Conservation (phyloP, 1,140 invertebrate genomes). For the Plutomurus gul region DNA sequence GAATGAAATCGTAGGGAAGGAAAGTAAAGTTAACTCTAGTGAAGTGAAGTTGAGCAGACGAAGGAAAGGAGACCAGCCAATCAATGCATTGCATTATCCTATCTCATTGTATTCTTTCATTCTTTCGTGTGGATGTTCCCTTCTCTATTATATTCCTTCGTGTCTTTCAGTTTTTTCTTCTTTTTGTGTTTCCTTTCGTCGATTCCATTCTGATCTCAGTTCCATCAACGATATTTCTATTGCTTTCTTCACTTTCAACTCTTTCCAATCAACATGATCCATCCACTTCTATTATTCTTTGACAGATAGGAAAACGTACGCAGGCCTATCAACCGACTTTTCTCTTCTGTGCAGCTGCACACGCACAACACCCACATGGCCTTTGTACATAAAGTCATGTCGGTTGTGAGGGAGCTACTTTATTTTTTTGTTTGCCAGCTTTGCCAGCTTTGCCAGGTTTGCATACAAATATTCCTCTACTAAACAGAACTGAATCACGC, state of each 20-base stretch:
- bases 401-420: background rate
- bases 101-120: background rate
- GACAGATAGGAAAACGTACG: background rate
- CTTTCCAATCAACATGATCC: constrained; percentile 24
- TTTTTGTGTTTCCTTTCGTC: background rate
- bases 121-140: background rate
- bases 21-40: constrained; percentile 19
- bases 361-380: no score
- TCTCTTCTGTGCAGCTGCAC: no score
- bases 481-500: background rate
- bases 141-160: background rate
- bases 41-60: background rate
- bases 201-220: background rate
- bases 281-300: constrained; percentile 25
- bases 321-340: background rate
- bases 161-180: background rate
- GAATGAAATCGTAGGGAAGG: background rate
- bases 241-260: constrained; percentile 13
- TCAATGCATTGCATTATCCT: constrained; percentile 24
- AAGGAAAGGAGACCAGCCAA: constrained; percentile 8
- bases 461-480: background rate
- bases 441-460: background rate
- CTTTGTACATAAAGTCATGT: background rate
- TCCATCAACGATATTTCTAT: constrained; percentile 9
- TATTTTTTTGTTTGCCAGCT: constrained; percentile 1